phyloP scores from a whole-genome alignment of 1,140 invertebrate genomes.

The Neocloeon triangulifer region DNA sequence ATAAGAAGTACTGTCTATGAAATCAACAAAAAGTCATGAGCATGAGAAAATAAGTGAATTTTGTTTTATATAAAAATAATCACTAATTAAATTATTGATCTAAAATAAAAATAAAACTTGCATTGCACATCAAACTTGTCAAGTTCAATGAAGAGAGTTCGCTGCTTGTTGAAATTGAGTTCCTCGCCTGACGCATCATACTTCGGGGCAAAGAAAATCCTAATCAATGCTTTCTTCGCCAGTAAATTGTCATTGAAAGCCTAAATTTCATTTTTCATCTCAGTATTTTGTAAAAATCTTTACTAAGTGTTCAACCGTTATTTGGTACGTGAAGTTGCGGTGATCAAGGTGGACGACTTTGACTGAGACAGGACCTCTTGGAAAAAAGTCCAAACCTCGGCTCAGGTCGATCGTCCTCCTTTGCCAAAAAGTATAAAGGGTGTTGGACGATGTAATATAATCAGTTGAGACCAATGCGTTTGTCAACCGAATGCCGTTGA shows the following conservation, averaged over 20 bases:
- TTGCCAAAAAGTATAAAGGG: conserved; percentile 23
- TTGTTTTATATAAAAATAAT: no score
- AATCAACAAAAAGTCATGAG: no score
- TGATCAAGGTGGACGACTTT: conserved; percentile 23
- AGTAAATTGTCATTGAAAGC: no score
- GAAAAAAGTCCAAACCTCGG: conserved; percentile 22
- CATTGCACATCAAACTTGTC: conserved; percentile 19
- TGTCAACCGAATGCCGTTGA: no score
- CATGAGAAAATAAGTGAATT: no score
- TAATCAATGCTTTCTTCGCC: conserved; percentile 28
- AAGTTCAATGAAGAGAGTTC: conserved; percentile 36
- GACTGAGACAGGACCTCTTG: conserved; percentile 19
- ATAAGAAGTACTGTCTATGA: no score
- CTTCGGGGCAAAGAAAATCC: conserved; percentile 45
- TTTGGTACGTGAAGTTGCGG: conserved; percentile 16
- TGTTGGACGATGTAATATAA: no score
- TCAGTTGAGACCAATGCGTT: no score
- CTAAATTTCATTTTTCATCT: no score
- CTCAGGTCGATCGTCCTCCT: conserved; percentile 22
- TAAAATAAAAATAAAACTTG: conserved; percentile 11
- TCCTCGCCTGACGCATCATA: conserved; percentile 28
- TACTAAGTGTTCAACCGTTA: conserved; percentile 6
- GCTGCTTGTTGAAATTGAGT: conserved; percentile 21
- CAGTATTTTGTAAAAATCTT: no score
- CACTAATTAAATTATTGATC: conserved; percentile 1